Evolutionary conservation across 2,113 vertebrate species (phyloP).

Genomic region (Callorhinus ursinus): DNA sequence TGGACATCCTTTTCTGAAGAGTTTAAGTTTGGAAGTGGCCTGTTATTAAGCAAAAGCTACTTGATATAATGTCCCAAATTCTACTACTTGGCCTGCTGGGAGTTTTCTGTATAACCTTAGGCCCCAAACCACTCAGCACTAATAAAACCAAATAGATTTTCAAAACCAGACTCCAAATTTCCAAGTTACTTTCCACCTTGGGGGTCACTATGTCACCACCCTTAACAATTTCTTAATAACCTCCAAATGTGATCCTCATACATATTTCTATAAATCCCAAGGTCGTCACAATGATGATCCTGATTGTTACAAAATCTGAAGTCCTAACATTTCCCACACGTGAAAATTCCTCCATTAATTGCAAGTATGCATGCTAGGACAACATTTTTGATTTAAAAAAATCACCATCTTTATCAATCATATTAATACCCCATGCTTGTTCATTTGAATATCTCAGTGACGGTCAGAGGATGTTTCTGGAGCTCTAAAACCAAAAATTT

Average conservation of each 20-base stretch:
- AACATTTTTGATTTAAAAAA: neutral
- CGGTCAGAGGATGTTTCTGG: neutral
- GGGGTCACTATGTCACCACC: neutral
- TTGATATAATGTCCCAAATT: neutral
- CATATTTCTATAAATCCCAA: neutral
- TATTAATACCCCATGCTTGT: neutral
- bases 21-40: neutral
- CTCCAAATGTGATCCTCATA: neutral
- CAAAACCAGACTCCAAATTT: neutral
- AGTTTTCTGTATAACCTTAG: neutral
- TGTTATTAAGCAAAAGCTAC: neutral
- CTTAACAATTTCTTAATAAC: neutral
- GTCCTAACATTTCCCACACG: neutral
- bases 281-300: neutral
- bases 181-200: neutral
- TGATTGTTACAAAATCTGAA: neutral
- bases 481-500: neutral
- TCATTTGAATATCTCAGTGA: neutral
- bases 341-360: neutral
- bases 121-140: neutral
- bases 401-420: neutral
- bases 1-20: neutral
- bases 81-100: neutral
- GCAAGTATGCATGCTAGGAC: neutral
- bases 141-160: constrained; percentile 23